Conservation (phyloP, 2,888 invertebrate genomes). For the Lymantria monacha region DNA sequence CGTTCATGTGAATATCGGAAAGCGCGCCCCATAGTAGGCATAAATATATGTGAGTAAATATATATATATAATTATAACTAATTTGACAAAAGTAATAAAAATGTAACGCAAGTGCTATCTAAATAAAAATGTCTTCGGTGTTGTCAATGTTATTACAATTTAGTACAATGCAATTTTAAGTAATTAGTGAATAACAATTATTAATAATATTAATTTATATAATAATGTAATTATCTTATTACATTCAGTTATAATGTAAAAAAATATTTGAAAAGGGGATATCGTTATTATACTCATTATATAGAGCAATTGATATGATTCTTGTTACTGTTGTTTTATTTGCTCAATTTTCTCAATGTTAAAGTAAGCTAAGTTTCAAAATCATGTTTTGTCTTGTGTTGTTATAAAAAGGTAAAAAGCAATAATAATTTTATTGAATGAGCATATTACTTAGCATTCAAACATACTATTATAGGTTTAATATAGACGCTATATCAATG, state of each 20-base stretch:
- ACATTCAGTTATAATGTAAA: constrained; percentile 55
- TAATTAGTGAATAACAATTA: constrained; percentile 47
- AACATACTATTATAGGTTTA: constrained; percentile 16
- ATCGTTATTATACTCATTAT: constrained; percentile 67
- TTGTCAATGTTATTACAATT: constrained; percentile 60
- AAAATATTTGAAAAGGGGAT: constrained; percentile 43
- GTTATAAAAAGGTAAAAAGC: constrained; percentile 51
- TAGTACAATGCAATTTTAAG: constrained; percentile 72
- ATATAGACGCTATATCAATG: neutral
- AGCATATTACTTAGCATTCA: constrained; percentile 17
- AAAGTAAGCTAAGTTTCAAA: constrained; percentile 67
- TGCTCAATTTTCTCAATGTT: constrained; percentile 79
- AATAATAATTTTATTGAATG: constrained; percentile 35
- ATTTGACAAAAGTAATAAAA: neutral
- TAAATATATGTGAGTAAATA: neutral
- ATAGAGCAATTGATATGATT: constrained; percentile 61
- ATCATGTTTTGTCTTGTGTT: constrained; percentile 54
- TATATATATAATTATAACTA: neutral
- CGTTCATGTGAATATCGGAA: constrained; percentile 19
- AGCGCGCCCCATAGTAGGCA: neutral
- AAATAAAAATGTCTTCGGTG: constrained; percentile 59
- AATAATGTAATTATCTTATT: constrained; percentile 35
- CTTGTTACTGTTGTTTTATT: constrained; percentile 78
- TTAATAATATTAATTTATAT: constrained; percentile 52
- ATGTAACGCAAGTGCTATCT: constrained; percentile 43